Evolutionary conservation across 2,888 invertebrate genomes (phyloP).

Genomic region (Mechanitis messenoides): DNA sequence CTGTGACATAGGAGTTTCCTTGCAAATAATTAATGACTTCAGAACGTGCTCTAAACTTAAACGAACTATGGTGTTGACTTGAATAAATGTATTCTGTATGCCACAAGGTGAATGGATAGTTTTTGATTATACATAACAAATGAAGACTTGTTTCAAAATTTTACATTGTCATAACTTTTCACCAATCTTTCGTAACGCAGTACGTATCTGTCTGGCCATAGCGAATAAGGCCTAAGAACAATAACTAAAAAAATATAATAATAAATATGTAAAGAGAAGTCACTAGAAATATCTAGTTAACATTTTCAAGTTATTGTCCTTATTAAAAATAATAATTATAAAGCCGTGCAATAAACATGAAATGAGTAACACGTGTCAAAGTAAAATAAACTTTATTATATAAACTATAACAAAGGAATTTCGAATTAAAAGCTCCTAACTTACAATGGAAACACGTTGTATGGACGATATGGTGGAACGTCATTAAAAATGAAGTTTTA

Average conservation of each 20-base stretch:
- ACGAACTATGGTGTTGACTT: too few species aligned
- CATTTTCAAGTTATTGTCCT: constrained; percentile 13
- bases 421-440: constrained; percentile 2
- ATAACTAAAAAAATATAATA: background rate
- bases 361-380: constrained; percentile 7
- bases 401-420: background rate
- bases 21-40: too few species aligned
- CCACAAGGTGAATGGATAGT: too few species aligned
- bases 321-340: constrained; percentile 10
- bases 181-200: too few species aligned
- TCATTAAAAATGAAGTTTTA: constrained; percentile 70
- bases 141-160: too few species aligned
- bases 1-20: too few species aligned
- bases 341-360: constrained; percentile 15
- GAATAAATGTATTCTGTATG: too few species aligned
- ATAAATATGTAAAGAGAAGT: too few species aligned
- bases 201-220: too few species aligned
- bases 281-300: constrained; percentile 3
- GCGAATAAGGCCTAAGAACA: constrained; percentile 1
- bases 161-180: too few species aligned
- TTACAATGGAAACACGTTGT: constrained; percentile 20
- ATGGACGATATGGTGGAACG: constrained; percentile 51
- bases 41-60: too few species aligned
- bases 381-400: constrained; percentile 10
- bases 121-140: too few species aligned